A percentile compares a stretch with the other conserved stretches of the same genome.
phyloP scores from a whole-genome alignment of 2,797 vertebrate species.

The Dermochelys coriacea region DNA sequence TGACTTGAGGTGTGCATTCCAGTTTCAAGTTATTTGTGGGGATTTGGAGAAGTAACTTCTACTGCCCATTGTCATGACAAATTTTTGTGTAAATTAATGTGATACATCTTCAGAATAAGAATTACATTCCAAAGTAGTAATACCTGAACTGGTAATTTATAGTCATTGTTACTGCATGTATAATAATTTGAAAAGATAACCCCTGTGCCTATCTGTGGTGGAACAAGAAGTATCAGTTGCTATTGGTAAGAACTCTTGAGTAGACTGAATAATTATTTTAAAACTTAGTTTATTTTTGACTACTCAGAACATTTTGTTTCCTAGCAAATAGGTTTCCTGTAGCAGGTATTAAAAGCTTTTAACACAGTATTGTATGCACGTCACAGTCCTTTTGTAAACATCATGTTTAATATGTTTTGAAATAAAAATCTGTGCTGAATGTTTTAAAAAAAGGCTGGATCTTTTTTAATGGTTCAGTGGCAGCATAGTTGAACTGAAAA shows the following conservation, averaged over 20 bases:
- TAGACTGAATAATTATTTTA: conserved; percentile 36
- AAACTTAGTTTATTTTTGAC: neutral
- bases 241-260: neutral
- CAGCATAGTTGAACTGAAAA: neutral
- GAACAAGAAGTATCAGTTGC: conserved; percentile 1
- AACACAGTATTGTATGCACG: conserved; percentile 49
- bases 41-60: conserved; percentile 59
- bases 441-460: conserved; percentile 28
- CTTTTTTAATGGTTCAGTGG: conserved; percentile 7
- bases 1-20: neutral
- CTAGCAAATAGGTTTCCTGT: conserved; percentile 39
- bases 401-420: conserved; percentile 83
- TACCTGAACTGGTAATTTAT: neutral
- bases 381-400: conserved; percentile 77
- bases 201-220: neutral
- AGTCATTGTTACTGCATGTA: conserved; percentile 28
- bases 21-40: neutral
- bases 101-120: neutral
- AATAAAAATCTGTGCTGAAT: conserved; percentile 77
- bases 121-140: neutral
- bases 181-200: neutral
- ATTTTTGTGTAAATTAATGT: neutral
- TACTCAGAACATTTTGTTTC: conserved; percentile 23
- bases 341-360: conserved; percentile 58
- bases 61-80: neutral